phyloP scores from a whole-genome alignment of 2,888 invertebrate species.

The Diadegma fenestrale region DNA sequence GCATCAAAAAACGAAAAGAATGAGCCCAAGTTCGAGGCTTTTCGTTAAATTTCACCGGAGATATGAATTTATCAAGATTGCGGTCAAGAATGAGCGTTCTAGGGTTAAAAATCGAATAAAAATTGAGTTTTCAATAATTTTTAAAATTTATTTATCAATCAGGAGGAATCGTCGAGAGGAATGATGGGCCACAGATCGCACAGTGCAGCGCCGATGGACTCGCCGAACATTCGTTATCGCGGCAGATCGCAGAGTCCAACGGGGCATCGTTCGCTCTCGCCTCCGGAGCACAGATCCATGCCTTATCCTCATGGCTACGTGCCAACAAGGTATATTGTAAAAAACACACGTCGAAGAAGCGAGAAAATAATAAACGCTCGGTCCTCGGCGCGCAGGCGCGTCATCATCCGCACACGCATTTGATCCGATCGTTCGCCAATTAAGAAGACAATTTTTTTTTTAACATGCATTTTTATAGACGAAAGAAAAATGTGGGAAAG shows the following conservation, averaged over 20 bases:
- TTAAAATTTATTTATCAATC: slow-evolving; percentile 74
- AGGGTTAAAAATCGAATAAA: not conserved
- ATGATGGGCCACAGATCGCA: slow-evolving; percentile 91
- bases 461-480: not conserved
- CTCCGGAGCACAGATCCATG: slow-evolving; percentile 89
- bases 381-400: slow-evolving; percentile 47
- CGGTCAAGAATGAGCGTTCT: no score
- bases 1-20: no score
- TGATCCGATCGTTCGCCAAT: slow-evolving; percentile 54
- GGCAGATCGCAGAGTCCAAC: slow-evolving; percentile 93
- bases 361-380: slow-evolving; percentile 20
- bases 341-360: not conserved
- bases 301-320: slow-evolving; percentile 88
- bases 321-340: slow-evolving; percentile 84
- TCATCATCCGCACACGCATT: slow-evolving; percentile 45
- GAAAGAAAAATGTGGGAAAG: not conserved
- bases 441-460: slow-evolving; percentile 41
- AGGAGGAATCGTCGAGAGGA: slow-evolving; percentile 85
- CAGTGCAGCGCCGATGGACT: slow-evolving; percentile 93
- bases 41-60: no score
- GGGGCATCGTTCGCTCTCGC: slow-evolving; percentile 91
- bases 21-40: no score
- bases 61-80: no score
- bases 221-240: slow-evolving; percentile 87
- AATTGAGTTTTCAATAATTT: not conserved